phyloP scores from a whole-genome alignment of 2,888 invertebrate species.

The Cistogaster globosa region DNA sequence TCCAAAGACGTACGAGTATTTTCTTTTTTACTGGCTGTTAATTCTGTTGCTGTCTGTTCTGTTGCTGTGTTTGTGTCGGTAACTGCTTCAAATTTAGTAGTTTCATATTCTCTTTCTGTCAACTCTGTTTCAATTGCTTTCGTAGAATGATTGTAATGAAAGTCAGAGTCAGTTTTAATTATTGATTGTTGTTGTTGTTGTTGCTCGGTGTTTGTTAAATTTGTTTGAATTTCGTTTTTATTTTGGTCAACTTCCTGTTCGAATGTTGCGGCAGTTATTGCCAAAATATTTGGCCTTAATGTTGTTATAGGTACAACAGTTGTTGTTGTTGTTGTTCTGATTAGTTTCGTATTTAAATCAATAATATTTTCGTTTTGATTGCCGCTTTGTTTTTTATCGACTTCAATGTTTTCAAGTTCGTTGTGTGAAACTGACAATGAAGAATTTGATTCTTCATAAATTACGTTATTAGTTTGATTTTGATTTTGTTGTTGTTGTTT shows the following conservation, averaged over 20 bases:
- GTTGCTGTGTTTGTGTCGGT: background rate
- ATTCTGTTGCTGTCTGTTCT: conserved; percentile 55
- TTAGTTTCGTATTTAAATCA: conserved; percentile 51
- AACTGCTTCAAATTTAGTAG: conserved; percentile 16
- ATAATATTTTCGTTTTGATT: conserved; percentile 67
- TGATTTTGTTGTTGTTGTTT: conserved; percentile 16
- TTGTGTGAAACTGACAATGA: conserved; percentile 39
- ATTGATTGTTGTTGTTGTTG: conserved; percentile 51
- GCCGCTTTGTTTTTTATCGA: conserved; percentile 40
- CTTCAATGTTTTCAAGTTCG: conserved; percentile 49
- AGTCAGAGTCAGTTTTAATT: conserved; percentile 38
- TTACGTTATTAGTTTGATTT: conserved; percentile 58
- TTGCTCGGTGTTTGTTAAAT: conserved; percentile 46
- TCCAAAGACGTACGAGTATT: conserved; percentile 67
- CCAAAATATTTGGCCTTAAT: conserved; percentile 71
- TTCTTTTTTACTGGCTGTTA: conserved; percentile 6
- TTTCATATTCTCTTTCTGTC: conserved; percentile 54
- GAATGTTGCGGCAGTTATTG: conserved; percentile 54
- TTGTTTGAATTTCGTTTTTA: conserved; percentile 73
- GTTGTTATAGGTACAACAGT: conserved; percentile 71
- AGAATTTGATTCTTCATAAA: conserved; percentile 40
- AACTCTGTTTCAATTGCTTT: conserved; percentile 66
- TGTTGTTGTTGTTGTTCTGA: conserved; percentile 66
- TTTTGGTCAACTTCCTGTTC: conserved; percentile 77
- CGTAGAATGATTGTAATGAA: conserved; percentile 64